phyloP scores from a whole-genome alignment of 2,113 vertebrate genomes.

The Promerops cafer region DNA sequence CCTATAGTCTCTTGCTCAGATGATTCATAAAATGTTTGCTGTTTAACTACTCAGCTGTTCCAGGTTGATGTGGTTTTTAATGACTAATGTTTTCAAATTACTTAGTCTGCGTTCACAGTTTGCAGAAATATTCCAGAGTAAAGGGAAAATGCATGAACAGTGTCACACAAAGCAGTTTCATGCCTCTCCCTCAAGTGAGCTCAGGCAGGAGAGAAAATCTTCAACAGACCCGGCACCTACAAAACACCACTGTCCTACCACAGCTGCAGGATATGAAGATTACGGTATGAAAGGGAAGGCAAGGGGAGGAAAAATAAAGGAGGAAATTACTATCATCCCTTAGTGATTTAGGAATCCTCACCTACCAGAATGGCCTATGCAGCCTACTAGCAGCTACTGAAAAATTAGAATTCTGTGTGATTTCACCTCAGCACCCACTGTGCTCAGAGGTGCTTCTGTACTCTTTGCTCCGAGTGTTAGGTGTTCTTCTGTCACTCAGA shows the following conservation, averaged over 20 bases:
- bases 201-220: not conserved
- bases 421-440: not conserved
- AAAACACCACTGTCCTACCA: not conserved
- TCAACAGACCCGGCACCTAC: not conserved
- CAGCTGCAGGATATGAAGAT: not conserved
- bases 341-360: not conserved
- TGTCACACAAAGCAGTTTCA: not conserved
- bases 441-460: not conserved
- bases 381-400: not conserved
- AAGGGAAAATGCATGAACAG: not conserved
- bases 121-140: not conserved
- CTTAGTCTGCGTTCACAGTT: not conserved
- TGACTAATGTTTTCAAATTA: not conserved
- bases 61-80: not conserved
- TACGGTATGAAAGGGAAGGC: not conserved
- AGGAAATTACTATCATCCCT: not conserved
- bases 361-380: not conserved
- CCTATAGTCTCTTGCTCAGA: not conserved
- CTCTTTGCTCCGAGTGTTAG: not conserved
- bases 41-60: not conserved
- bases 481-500: not conserved
- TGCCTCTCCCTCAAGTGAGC: not conserved
- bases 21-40: slow-evolving; percentile 2
- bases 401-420: not conserved
- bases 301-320: not conserved